phyloP scores from a whole-genome alignment of 2,888 invertebrate species.

The Aleiodes testaceus region DNA sequence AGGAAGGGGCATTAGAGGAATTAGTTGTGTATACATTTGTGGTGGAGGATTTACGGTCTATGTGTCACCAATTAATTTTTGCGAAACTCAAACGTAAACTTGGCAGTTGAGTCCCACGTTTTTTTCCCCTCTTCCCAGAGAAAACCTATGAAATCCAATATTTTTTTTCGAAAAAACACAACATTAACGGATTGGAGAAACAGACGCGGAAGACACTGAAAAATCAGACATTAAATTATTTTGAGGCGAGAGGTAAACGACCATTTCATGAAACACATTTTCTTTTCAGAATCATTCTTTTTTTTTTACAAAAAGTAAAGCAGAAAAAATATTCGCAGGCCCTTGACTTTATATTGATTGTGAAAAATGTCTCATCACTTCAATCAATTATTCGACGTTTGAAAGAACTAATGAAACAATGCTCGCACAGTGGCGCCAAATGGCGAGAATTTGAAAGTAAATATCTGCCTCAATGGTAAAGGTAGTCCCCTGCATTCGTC shows the following conservation, averaged over 20 bases:
- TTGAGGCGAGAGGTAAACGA: too few species aligned
- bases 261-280: too few species aligned
- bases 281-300: too few species aligned
- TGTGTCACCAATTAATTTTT: slow-evolving; percentile 18
- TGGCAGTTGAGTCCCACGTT: too few species aligned
- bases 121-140: too few species aligned
- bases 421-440: slow-evolving; percentile 2
- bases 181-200: too few species aligned
- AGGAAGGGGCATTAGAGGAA: slow-evolving; percentile 25
- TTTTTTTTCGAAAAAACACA: too few species aligned
- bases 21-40: slow-evolving; percentile 4
- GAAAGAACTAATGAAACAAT: too few species aligned
- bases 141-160: too few species aligned
- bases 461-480: slow-evolving; percentile 2
- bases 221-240: not conserved
- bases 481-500: slow-evolving; percentile 25
- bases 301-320: too few species aligned
- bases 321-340: too few species aligned
- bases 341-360: not conserved
- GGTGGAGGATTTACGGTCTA: slow-evolving; percentile 37
- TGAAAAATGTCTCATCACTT: not conserved
- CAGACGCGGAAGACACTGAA: too few species aligned
- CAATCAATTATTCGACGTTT: not conserved
- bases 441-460: slow-evolving; percentile 11
- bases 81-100: slow-evolving; percentile 13